phyloP scores from a whole-genome alignment of 2,888 invertebrate genomes.

The Sussaba pulchella region DNA sequence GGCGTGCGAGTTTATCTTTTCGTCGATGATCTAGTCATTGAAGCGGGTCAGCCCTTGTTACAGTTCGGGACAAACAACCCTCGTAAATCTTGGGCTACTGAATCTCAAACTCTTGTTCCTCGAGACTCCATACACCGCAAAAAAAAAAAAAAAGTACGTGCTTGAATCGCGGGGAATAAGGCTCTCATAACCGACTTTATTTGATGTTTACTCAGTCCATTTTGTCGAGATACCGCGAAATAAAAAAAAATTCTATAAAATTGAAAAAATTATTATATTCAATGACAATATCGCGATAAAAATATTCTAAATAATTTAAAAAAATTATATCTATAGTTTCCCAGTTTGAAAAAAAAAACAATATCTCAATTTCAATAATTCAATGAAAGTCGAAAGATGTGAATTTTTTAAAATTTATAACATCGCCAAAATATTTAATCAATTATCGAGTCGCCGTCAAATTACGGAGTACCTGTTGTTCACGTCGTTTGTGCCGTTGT shows the following conservation, averaged over 20 bases:
- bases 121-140: not conserved
- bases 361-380: too few relatives aligned
- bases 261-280: too few relatives aligned
- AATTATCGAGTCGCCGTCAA: not conserved
- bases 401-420: too few relatives aligned
- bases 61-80: slow-evolving; percentile 7
- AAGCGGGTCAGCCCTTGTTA: slow-evolving; percentile 42
- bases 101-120: slow-evolving; percentile 19
- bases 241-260: too few relatives aligned
- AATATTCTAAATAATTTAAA: too few relatives aligned
- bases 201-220: not conserved
- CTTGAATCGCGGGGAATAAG: not conserved
- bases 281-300: too few relatives aligned
- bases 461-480: not conserved
- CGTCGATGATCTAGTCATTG: slow-evolving; percentile 56
- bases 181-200: not conserved
- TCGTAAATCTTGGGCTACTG: slow-evolving; percentile 52
- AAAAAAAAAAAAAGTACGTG: not conserved
- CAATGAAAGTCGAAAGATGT: too few relatives aligned
- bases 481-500: not conserved
- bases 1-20: slow-evolving; percentile 62
- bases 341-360: too few relatives aligned
- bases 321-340: too few relatives aligned
- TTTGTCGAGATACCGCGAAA: not conserved
- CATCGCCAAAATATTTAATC: too few relatives aligned